These are phyloP conservation scores for Creontiades dilutus DNA, from an alignment of 2,888 invertebrate species.

Conservation along the genomic window DNA sequence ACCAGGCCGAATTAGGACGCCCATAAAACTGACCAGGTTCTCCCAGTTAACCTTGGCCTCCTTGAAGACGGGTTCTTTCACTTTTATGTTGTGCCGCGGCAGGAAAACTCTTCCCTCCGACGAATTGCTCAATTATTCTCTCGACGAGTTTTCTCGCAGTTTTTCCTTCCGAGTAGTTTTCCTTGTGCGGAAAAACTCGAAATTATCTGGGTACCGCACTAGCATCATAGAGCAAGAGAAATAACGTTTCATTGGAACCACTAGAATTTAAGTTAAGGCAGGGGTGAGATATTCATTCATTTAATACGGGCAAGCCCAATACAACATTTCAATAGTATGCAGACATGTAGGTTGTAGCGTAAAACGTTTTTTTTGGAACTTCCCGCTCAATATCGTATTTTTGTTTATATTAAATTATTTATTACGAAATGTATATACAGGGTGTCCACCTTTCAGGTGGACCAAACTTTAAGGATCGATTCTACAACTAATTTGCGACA, in stretches of 20 bases:
- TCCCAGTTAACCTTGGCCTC: not conserved
- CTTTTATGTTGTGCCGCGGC: not conserved
- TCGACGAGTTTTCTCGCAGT: constrained; percentile 3
- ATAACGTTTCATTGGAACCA: not conserved
- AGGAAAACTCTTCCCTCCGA: constrained; percentile 15
- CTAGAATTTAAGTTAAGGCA: too few species aligned
- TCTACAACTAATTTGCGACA: too few species aligned
- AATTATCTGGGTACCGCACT: not conserved
- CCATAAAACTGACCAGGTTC: constrained; percentile 11
- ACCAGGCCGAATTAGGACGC: not conserved
- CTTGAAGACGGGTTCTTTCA: not conserved
- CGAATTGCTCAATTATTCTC: constrained; percentile 35
- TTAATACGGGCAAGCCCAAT: too few species aligned
- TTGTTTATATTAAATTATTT: too few species aligned
- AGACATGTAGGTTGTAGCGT: too few species aligned
- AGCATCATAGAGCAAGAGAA: not conserved
- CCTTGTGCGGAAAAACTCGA: not conserved
- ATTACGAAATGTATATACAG: too few species aligned
- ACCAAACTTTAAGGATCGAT: too few species aligned
- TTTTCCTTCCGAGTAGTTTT: not conserved
- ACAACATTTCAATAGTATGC: too few species aligned
- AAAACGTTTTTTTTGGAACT: too few species aligned
- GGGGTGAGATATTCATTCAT: too few species aligned
- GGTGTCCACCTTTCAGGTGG: too few species aligned
- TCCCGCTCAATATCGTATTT: too few species aligned